These are phyloP conservation scores for Palloptera scutellata DNA, from an alignment of 2,888 invertebrate species.

Conservation along the genomic window DNA sequence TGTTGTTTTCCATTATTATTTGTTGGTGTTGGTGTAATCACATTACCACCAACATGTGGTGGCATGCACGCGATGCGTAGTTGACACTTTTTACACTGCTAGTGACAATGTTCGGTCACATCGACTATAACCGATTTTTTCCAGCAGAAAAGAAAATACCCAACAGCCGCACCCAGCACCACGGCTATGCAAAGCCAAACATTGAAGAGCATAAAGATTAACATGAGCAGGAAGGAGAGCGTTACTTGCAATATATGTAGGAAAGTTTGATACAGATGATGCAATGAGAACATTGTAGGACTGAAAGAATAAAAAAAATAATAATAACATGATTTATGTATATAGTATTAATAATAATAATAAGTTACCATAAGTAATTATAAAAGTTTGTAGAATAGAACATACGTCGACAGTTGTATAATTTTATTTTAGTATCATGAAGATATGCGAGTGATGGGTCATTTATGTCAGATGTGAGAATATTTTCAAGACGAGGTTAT, in stretches of 20 bases:
- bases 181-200: slow-evolving; percentile 91
- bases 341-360: too few relatives aligned
- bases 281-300: slow-evolving; percentile 82
- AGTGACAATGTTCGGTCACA: slow-evolving; percentile 96
- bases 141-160: slow-evolving; percentile 96
- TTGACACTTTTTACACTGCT: slow-evolving; percentile 58
- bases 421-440: too few relatives aligned
- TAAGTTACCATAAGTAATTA: too few relatives aligned
- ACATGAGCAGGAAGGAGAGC: slow-evolving; percentile 91
- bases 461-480: too few relatives aligned
- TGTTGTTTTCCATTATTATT: slow-evolving; percentile 4
- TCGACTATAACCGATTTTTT: slow-evolving; percentile 92
- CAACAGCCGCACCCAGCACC: slow-evolving; percentile 86
- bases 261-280: slow-evolving; percentile 86
- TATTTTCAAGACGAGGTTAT: too few relatives aligned
- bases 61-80: slow-evolving; percentile 32
- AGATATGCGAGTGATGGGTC: too few relatives aligned
- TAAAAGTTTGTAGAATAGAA: too few relatives aligned
- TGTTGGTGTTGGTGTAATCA: background rate
- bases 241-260: slow-evolving; percentile 90
- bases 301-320: slow-evolving; percentile 64
- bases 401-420: too few relatives aligned
- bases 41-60: slow-evolving; percentile 23
- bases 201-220: slow-evolving; percentile 98
- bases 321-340: too few relatives aligned